Percentiles rank a stretch among this genome's conserved stretches.
Evolutionary conservation across 1,140 invertebrate species (phyloP).

Genomic region (Drosophila chauvacae): DNA sequence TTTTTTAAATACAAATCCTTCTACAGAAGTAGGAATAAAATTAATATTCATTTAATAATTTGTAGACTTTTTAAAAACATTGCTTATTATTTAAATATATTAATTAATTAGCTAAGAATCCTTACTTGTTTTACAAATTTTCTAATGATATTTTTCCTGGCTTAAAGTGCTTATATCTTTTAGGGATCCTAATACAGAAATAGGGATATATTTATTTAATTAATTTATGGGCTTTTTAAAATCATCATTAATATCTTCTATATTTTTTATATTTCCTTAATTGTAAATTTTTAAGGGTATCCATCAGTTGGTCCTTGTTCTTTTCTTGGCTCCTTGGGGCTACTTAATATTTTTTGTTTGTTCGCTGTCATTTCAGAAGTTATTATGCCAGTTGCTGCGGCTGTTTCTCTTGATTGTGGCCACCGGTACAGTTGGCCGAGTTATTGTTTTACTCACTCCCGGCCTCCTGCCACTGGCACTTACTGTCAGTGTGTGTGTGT

Average conservation of each 20-base stretch:
- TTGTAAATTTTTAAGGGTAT: slow-evolving; percentile 28
- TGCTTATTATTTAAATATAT: too few species aligned
- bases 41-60: too few species aligned
- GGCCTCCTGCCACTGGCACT: slow-evolving; percentile 9
- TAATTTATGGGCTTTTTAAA: background rate
- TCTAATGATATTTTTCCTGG: background rate
- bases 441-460: slow-evolving; percentile 35
- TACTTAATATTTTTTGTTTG: slow-evolving; percentile 62
- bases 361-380: slow-evolving; percentile 77
- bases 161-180: background rate
- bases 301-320: slow-evolving; percentile 26
- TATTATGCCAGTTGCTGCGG: slow-evolving; percentile 66
- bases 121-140: too few species aligned
- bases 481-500: slow-evolving; percentile 14
- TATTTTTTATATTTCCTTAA: background rate
- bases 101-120: too few species aligned
- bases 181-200: too few species aligned
- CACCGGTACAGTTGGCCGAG: slow-evolving; percentile 68
- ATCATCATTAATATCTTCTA: background rate
- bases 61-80: too few species aligned
- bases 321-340: slow-evolving; percentile 9
- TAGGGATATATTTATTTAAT: too few species aligned
- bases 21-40: too few species aligned
- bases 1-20: too few species aligned
- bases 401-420: slow-evolving; percentile 58